Conservation (phyloP, 2,888 invertebrate species). For the Drosophila pseudotakahashii region DNA sequence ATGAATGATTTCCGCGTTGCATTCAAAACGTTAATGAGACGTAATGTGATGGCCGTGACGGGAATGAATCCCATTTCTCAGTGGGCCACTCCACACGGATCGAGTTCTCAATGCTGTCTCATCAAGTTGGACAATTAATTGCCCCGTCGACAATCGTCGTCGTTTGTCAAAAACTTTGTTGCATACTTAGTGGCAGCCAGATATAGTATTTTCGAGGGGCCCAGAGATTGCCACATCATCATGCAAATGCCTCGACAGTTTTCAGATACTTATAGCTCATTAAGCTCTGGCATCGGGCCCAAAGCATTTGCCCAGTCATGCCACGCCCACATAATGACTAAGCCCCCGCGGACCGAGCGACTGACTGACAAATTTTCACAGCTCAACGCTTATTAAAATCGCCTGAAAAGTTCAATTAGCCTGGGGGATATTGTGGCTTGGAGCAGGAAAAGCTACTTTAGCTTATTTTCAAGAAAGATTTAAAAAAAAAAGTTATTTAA, state of each 20-base stretch:
- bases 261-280: conserved; percentile 76
- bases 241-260: conserved; percentile 38
- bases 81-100: conserved; percentile 29
- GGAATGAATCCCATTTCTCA: conserved; percentile 30
- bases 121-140: conserved; percentile 68
- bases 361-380: conserved; percentile 62
- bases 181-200: conserved; percentile 62
- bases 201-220: conserved; percentile 25
- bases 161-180: conserved; percentile 74
- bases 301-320: conserved; percentile 53
- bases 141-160: conserved; percentile 53
- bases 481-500: no score
- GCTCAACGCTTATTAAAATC: conserved; percentile 60
- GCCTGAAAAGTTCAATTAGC: conserved; percentile 32
- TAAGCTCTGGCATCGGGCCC: conserved; percentile 50
- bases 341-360: conserved; percentile 4
- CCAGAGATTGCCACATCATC: conserved; percentile 36
- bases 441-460: no score
- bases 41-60: conserved; percentile 75
- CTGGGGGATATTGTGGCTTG: not conserved
- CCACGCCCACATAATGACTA: conserved; percentile 63
- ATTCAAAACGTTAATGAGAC: conserved; percentile 69
- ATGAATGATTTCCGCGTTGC: conserved; percentile 74
- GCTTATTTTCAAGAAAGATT: no score
- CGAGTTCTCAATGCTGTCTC: conserved; percentile 40